phyloP scores from a whole-genome alignment of 2,888 invertebrate species.

The Nomada lathburiana region DNA sequence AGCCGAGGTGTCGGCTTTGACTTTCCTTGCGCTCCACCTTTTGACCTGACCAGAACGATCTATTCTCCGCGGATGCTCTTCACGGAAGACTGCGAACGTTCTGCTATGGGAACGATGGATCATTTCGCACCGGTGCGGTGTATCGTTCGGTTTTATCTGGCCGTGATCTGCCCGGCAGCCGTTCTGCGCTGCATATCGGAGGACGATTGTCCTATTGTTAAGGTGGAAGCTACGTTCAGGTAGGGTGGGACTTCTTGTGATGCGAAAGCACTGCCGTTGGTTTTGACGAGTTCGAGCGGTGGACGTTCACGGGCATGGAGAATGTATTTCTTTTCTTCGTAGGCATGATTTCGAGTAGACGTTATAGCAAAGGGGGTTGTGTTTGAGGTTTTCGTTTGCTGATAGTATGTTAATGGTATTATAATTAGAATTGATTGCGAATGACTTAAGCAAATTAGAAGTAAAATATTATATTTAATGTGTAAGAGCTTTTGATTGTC shows the following conservation, averaged over 20 bases:
- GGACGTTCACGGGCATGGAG: background rate
- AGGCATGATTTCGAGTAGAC: background rate
- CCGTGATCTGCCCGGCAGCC: conserved; percentile 8
- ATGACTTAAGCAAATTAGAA: too few relatives aligned
- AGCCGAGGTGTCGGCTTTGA: conserved; percentile 35
- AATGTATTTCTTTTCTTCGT: background rate
- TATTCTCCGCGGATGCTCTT: conserved; percentile 32
- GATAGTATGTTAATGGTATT: too few relatives aligned
- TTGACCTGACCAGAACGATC: conserved; percentile 51
- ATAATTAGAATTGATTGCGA: too few relatives aligned
- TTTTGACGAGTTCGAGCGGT: background rate
- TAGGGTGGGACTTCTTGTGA: background rate
- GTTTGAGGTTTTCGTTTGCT: too few relatives aligned
- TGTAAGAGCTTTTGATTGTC: too few relatives aligned
- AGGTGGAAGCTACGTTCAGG: background rate
- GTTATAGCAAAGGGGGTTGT: background rate
- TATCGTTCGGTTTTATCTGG: conserved; percentile 28
- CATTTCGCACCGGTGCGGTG: conserved; percentile 9
- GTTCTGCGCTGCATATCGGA: conserved; percentile 1
- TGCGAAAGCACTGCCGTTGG: background rate
- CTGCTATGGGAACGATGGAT: conserved; percentile 26
- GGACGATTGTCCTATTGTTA: conserved; percentile 32
- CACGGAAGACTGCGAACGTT: conserved; percentile 11
- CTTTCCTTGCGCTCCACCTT: conserved; percentile 55
- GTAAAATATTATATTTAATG: too few relatives aligned